Conservation (phyloP, 2,888 invertebrate genomes). For the Carcina quercana region DNA sequence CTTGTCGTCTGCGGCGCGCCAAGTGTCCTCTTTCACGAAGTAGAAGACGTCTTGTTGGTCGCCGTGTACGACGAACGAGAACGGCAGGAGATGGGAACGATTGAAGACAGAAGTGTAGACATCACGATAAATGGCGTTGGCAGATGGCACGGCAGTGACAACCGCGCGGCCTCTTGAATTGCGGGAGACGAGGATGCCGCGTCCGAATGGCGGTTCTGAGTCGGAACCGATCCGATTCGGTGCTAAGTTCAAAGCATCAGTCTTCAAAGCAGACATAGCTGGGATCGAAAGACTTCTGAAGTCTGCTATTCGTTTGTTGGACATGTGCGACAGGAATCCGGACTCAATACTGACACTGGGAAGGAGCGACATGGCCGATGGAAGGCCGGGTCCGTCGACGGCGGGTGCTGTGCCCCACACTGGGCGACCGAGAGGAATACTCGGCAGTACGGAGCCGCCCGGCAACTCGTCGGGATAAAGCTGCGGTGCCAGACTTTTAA, state of each 20-base stretch:
- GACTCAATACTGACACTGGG: conserved; percentile 85
- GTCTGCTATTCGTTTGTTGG: conserved; percentile 85
- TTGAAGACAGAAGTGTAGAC: conserved; percentile 96
- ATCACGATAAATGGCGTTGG: conserved; percentile 92
- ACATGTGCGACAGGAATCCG: conserved; percentile 87
- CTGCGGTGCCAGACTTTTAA: conserved; percentile 90
- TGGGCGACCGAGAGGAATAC: conserved; percentile 71
- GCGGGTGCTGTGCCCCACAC: conserved; percentile 73
- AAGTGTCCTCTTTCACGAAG: conserved; percentile 93
- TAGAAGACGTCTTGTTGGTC: conserved; percentile 94
- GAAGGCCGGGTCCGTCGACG: conserved; percentile 68
- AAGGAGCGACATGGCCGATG: conserved; percentile 77
- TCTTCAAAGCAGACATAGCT: conserved; percentile 85
- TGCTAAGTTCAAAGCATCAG: conserved; percentile 83
- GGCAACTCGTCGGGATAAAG: conserved; percentile 82
- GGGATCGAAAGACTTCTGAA: conserved; percentile 85
- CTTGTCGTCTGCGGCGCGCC: conserved; percentile 92
- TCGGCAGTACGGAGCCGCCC: conserved; percentile 79
- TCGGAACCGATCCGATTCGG: conserved; percentile 86
- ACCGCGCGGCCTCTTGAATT: conserved; percentile 86
- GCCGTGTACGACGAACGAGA: conserved; percentile 90
- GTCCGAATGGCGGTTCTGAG: conserved; percentile 92
- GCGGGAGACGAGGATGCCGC: conserved; percentile 88
- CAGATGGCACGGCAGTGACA: conserved; percentile 89
- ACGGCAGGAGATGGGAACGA: conserved; percentile 88